Evolutionary conservation across 1,140 invertebrate species (phyloP).

Genomic region (Oreohelix idahoensis): DNA sequence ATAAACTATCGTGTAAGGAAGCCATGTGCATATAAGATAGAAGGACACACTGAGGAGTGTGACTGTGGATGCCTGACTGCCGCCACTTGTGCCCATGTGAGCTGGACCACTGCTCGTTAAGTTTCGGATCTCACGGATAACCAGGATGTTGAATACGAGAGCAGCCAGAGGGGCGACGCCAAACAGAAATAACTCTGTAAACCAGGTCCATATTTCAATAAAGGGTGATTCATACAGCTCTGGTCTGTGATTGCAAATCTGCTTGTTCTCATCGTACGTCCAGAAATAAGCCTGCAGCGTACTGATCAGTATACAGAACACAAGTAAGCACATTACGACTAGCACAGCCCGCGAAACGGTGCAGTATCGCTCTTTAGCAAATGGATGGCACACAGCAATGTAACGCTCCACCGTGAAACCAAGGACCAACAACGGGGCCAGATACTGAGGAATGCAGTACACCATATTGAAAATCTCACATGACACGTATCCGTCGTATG

Average conservation of each 20-base stretch:
- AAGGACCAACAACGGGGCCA: conserved; percentile 70
- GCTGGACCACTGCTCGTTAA: conserved; percentile 57
- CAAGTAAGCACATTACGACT: conserved; percentile 73
- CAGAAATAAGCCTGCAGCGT: conserved; percentile 69
- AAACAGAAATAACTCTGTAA: conserved; percentile 67
- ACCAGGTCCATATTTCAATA: conserved; percentile 66
- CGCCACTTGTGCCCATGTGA: conserved; percentile 33
- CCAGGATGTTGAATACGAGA: conserved; percentile 68
- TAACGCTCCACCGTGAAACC: conserved; percentile 95
- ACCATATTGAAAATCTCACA: conserved; percentile 66
- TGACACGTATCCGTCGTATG: conserved; percentile 58
- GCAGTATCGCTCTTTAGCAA: conserved; percentile 84
- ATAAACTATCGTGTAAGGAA: conserved; percentile 69
- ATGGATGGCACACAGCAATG: conserved; percentile 94
- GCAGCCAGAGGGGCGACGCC: conserved; percentile 62
- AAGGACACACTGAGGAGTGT: conserved; percentile 70
- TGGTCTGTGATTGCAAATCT: conserved; percentile 55
- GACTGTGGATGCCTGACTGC: conserved; percentile 62
- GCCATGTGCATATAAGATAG: conserved; percentile 68
- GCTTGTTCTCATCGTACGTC: conserved; percentile 52
- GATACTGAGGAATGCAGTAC: conserved; percentile 67
- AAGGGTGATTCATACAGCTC: conserved; percentile 48
- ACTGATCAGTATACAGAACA: conserved; percentile 54
- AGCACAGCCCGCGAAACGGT: conserved; percentile 83
- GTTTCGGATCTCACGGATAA: conserved; percentile 64